Base-by-base conservation (phyloP, 2,888 invertebrate genomes). In the Amiota minor region DNA sequence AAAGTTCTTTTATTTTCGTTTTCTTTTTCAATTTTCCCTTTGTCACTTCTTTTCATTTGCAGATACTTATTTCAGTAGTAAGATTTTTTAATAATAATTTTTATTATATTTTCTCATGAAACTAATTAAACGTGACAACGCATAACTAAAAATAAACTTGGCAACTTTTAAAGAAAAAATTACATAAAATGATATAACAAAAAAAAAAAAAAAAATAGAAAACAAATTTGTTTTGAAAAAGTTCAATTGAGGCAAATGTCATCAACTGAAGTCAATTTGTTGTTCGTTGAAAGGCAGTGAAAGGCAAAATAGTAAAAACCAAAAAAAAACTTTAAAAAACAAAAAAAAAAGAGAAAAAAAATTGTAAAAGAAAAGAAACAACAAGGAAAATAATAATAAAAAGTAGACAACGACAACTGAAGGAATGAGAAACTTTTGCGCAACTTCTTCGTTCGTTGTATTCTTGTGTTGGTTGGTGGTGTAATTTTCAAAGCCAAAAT, bases 141-240 rank as follows among this genome's bases (percentile, higher is more conserved):
- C 74, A 74, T 75, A 85, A 83, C 82, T 85, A 82, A 84, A 81
- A 83, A 83, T 82, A 81, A 83, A 81, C 85, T 83, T 81, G 18
- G 23, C 16, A 35, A 35, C 35, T 35, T 35, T 35, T 2, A 8
- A 16, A 67, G 12, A 49, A 70, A 72, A 72, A 67, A 78, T 81
- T 74, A 78, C 78, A 79, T 80, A 78, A 75, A 75, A 67, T 75
- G 78, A 71, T 64, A 35, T 6, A 64, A 77, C 67, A 50, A 47
- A 49, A 65, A 71, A 65, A 70, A 72, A 73, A 75, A 75, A 71
- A 72, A 72, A 73, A 75, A 75, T 70, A 72, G 64, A 72, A 64
- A 76, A 76, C 67, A 70, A 76, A 56, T 69, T 62, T 49, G 47
- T 59, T 35, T 35, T 35, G 12, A 20, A 55, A 61, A 70, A 70